Conservation (phyloP, 2,113 vertebrate genomes). For the Dicerorhinus sumatrensis region DNA sequence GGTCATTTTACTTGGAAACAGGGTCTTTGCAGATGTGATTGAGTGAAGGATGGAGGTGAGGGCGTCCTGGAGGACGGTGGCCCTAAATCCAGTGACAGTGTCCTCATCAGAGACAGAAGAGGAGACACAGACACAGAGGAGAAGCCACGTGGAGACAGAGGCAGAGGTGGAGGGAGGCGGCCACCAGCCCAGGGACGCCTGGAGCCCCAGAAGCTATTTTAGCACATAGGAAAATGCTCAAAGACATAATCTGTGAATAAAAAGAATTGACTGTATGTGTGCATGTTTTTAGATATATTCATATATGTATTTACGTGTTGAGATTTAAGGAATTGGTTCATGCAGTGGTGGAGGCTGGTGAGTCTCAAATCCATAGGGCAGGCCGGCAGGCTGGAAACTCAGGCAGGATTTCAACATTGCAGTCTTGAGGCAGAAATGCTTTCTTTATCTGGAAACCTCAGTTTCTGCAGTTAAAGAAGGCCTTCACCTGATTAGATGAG, state of each 20-base stretch:
- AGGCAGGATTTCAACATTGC: background rate
- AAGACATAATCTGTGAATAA: too few species aligned
- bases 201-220: background rate
- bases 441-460: background rate
- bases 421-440: too few species aligned
- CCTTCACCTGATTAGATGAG: background rate
- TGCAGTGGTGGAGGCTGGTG: rapidly evolving
- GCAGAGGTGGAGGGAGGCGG: background rate
- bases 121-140: too few species aligned
- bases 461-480: rapidly evolving
- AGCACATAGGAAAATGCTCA: background rate
- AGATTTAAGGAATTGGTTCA: background rate
- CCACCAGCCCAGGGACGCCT: background rate
- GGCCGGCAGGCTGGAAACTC: background rate
- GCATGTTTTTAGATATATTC: background rate
- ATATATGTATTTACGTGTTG: too few species aligned
- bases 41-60: too few species aligned
- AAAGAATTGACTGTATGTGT: background rate
- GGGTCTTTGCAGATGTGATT: background rate
- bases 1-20: background rate
- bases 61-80: too few species aligned
- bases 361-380: background rate
- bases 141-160: too few species aligned
- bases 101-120: background rate
- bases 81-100: too few species aligned